Base-by-base conservation (phyloP, 2,797 vertebrate genomes). In the Platyrinchus mystaceus region DNA sequence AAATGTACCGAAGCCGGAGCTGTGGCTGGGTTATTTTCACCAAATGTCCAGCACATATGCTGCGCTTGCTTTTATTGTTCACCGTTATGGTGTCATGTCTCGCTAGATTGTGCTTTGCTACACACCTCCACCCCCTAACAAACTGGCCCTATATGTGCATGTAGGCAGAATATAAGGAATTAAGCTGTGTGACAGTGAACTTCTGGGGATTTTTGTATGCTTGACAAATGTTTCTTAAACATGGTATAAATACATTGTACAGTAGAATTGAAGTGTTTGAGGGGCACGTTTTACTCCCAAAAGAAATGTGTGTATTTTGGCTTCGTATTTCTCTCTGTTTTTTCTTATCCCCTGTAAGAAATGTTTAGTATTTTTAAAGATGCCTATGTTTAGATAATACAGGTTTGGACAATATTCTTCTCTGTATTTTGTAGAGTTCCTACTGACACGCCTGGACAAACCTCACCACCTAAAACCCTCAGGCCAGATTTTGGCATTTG, bases 51-150 rank as follows among this genome's bases (percentile, higher is more conserved):
- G 95, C 93, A 96, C 85, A 95, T 93, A 95, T 96, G 92, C 89
- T 95, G 55, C 4, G 1, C 94, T 90, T 90, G 91, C 93, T 96
- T 96, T 96, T 95, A 95, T 95, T 95, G 94, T 96, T 96, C 96
- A 95, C 92, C 74, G 74, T 94, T 97, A 81, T 96, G 95, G 95
- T 96, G 95, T 96, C 95, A 64, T 89, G 95, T 96, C 96, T 96
- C 87, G 95, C 95, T 96, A 97, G 96, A 96, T 96, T 97, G 91
- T 96, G 94, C 95, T 96, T 97, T 96, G 94, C 91, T 95, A 92
- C 94, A 96, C 96, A 96, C 95, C 92, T 96, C 95, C 95, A 95
- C 95, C 95, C 94, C 94, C 96, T 97, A 73, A 96, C 96, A 97
- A 94, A 97, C 95, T 96, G 94, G 96, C 94, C 96, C 90, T 84